phyloP scores from a whole-genome alignment of 2,797 vertebrate genomes.

The Calcarius lapponicus region DNA sequence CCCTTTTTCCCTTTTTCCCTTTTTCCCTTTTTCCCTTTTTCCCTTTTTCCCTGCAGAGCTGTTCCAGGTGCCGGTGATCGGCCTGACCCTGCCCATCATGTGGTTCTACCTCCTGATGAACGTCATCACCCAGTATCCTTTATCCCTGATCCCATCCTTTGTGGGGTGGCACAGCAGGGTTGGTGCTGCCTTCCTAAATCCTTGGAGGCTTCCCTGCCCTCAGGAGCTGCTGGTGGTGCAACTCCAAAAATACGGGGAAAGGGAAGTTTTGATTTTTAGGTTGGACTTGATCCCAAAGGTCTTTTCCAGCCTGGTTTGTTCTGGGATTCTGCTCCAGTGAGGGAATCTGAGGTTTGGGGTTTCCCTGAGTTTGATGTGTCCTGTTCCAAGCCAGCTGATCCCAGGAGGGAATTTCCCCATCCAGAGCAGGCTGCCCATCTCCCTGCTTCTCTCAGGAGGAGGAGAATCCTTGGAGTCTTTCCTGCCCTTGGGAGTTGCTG shows the following conservation, averaged over 20 bases:
- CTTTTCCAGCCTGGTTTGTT: background rate
- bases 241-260: fast-evolving
- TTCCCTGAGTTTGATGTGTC: fast-evolving
- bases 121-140: constrained; percentile 98
- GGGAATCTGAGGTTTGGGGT: background rate
- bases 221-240: background rate
- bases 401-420: background rate
- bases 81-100: constrained; percentile 85
- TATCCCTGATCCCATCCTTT: background rate
- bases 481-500: no score
- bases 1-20: constrained; percentile 13
- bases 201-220: background rate
- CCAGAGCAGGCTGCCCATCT: background rate
- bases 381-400: background rate
- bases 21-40: background rate
- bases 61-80: constrained; percentile 80
- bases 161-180: background rate
- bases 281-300: background rate
- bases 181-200: background rate
- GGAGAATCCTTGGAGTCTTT: no score
- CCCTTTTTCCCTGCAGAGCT: constrained; percentile 76
- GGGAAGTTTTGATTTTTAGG: fast-evolving
- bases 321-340: background rate
- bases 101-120: constrained; percentile 96
- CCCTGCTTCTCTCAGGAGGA: no score